Evolutionary conservation across 2,113 vertebrate species (phyloP).

Genomic region (Ophthalmolycus amberensis): DNA sequence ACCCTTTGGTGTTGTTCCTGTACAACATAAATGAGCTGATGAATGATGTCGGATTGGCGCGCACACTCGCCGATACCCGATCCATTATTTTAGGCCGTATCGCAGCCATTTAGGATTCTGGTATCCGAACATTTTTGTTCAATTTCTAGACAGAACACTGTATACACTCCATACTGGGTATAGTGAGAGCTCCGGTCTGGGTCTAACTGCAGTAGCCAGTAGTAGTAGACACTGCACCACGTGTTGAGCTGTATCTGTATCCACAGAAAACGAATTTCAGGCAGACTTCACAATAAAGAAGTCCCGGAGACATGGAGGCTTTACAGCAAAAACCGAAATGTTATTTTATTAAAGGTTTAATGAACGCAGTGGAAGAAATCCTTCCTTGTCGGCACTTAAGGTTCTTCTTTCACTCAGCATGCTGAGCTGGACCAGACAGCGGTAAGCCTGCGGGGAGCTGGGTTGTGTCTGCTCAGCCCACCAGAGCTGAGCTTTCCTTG

Average conservation of each 20-base stretch:
- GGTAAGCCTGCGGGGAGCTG: slow-evolving; percentile 12
- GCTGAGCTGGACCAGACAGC: slow-evolving; percentile 32
- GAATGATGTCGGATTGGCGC: background rate
- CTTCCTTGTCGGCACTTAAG: background rate
- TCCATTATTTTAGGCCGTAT: background rate
- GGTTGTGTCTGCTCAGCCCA: slow-evolving; percentile 26
- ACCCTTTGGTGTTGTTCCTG: background rate
- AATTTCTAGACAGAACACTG: background rate
- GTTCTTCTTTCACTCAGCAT: slow-evolving; percentile 8
- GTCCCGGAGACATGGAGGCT: slow-evolving; percentile 6
- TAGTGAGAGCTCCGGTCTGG: background rate
- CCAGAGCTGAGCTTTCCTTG: background rate
- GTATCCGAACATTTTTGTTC: background rate
- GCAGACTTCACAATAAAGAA: background rate
- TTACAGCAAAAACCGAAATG: background rate
- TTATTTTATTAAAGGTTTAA: slow-evolving; percentile 41
- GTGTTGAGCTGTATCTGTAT: slow-evolving; percentile 12
- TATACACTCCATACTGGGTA: background rate
- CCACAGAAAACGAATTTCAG: slow-evolving; percentile 1
- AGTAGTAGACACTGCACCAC: background rate
- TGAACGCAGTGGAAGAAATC: slow-evolving; percentile 20
- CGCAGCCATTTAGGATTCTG: background rate
- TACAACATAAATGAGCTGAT: background rate
- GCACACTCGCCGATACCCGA: background rate
- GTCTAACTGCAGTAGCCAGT: background rate